Percentiles rank a stretch among this genome's conserved stretches.
Conservation (phyloP, 2,113 vertebrate genomes). For the Theristicus caerulescens region DNA sequence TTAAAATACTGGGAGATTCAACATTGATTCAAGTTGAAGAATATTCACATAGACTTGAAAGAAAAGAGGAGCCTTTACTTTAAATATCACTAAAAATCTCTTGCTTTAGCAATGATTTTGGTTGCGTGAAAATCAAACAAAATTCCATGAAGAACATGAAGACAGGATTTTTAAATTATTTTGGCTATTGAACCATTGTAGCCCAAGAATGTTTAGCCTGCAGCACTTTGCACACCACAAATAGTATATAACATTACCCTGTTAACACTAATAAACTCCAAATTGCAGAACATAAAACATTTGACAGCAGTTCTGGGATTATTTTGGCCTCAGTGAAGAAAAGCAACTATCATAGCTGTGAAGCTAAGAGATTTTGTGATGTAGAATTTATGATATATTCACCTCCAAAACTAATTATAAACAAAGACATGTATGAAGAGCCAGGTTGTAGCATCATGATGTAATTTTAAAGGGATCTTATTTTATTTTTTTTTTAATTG, state of each 20-base stretch:
- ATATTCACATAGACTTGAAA: background rate
- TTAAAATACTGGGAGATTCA: background rate
- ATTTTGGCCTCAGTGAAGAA: slow-evolving; percentile 33
- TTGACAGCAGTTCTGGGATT: slow-evolving; percentile 46
- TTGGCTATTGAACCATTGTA: background rate
- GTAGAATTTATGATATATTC: slow-evolving; percentile 36
- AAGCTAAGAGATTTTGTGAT: slow-evolving; percentile 47
- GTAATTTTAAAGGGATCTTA: background rate
- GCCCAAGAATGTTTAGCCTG: background rate
- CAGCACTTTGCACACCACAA: background rate
- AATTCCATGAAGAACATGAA: background rate
- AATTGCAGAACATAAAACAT: slow-evolving; percentile 39
- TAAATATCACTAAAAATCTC: background rate
- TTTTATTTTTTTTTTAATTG: background rate
- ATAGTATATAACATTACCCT: background rate
- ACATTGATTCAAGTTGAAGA: background rate
- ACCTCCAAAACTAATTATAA: slow-evolving; percentile 28
- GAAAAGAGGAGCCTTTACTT: background rate
- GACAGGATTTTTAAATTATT: background rate
- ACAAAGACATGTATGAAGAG: background rate
- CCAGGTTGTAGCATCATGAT: background rate
- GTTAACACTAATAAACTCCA: slow-evolving; percentile 47
- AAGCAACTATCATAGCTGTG: slow-evolving; percentile 2
- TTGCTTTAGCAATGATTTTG: background rate
- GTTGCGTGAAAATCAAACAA: background rate